Percentiles rank a stretch among this genome's conserved stretches.
These are phyloP conservation scores for Catostylus mosaicus DNA, from an alignment of 30 jellyfish, hydroid and myxozoan genomes.

Conservation along the genomic window DNA sequence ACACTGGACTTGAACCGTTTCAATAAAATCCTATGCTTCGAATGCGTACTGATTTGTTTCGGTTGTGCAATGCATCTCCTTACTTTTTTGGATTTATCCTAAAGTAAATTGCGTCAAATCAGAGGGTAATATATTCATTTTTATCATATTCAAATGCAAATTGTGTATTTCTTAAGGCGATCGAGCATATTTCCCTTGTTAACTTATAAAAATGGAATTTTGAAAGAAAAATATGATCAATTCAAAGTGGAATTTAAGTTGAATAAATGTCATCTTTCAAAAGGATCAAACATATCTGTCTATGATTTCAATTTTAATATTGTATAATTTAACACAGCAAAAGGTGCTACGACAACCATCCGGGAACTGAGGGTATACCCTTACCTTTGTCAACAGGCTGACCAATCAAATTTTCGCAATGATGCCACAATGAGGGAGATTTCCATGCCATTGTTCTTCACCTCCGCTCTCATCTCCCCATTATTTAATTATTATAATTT, in stretches of 20 bases:
- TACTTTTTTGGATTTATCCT: too few species aligned
- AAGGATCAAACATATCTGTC: too few species aligned
- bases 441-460: constrained; percentile 17
- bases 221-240: background rate
- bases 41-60: too few species aligned
- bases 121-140: too few species aligned
- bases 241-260: background rate
- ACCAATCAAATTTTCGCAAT: constrained; percentile 16
- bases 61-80: too few species aligned
- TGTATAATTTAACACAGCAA: background rate
- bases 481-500: background rate
- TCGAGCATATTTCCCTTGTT: too few species aligned
- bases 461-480: constrained; percentile 20
- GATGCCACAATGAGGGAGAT: constrained; percentile 44
- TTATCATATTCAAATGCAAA: too few species aligned
- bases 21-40: too few species aligned
- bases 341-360: constrained; percentile 5
- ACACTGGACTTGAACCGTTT: too few species aligned
- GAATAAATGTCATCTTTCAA: background rate
- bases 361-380: constrained; percentile 48
- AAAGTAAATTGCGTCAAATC: too few species aligned
- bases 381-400: constrained; percentile 39
- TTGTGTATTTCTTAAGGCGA: too few species aligned
- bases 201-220: background rate
- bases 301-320: too few species aligned